phyloP scores from a whole-genome alignment of 2,797 vertebrate species.

The Dallia pectoralis region DNA sequence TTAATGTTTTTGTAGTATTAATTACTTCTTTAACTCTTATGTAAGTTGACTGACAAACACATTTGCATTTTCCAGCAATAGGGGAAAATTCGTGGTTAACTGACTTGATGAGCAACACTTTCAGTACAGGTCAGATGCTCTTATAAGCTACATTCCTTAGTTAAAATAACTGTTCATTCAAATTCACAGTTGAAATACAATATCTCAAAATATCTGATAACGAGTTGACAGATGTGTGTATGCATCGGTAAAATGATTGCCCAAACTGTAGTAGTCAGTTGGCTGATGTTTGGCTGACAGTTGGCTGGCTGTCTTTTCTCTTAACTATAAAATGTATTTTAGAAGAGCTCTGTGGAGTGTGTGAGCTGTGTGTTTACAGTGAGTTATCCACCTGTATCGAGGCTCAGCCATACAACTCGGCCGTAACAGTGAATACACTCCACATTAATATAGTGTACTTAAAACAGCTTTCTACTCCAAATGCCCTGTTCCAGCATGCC shows the following conservation, averaged over 20 bases:
- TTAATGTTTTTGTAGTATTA: too few relatives aligned
- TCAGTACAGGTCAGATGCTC: too few relatives aligned
- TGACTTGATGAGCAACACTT: too few relatives aligned
- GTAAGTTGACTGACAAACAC: too few relatives aligned
- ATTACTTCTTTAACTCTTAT: too few relatives aligned
- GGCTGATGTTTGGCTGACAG: not conserved
- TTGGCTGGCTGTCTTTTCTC: not conserved
- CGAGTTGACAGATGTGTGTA: not conserved
- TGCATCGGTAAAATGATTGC: not conserved
- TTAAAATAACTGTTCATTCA: too few relatives aligned
- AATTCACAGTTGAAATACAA: not conserved
- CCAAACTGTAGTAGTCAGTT: too few relatives aligned
- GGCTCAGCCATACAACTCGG: conserved; percentile 42
- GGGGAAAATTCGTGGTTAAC: too few relatives aligned
- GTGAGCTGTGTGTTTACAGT: conserved; percentile 46
- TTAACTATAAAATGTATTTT: conserved; percentile 9
- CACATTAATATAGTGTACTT: conserved; percentile 57
- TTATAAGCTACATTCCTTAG: too few relatives aligned
- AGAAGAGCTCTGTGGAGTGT: conserved; percentile 21
- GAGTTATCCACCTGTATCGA: conserved; percentile 61
- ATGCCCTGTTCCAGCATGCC: conserved; percentile 47
- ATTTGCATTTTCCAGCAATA: too few relatives aligned
- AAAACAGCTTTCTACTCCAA: conserved; percentile 37
- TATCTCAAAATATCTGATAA: not conserved
- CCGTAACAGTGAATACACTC: conserved; percentile 56